These are phyloP conservation scores for Falco novaeseelandiae DNA, from an alignment of 2,797 vertebrate genomes.

Conservation along the genomic window DNA sequence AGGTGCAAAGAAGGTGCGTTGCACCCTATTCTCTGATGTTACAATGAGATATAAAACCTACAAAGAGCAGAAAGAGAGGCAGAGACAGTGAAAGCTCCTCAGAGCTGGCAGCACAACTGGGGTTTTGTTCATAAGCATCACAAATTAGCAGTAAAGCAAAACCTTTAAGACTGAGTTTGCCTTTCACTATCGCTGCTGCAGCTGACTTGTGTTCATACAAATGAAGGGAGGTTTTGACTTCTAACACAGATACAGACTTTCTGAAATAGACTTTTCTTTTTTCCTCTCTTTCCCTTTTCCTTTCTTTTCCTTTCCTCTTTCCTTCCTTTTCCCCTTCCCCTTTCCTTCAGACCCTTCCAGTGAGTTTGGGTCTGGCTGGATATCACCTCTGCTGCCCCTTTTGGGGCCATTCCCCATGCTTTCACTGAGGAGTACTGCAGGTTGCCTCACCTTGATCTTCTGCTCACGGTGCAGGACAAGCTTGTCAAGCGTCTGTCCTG, in stretches of 20 bases:
- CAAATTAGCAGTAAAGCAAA: neutral
- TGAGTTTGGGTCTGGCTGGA: neutral
- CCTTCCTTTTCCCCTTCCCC: too few relatives aligned
- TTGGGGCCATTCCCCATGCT: neutral
- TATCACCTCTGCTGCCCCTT: neutral
- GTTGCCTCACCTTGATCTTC: neutral
- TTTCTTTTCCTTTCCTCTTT: accelerated
- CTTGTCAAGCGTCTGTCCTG: neutral
- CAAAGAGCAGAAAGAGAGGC: neutral
- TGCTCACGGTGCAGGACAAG: neutral
- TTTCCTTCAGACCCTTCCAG: neutral
- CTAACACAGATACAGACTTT: neutral
- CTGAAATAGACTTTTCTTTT: neutral
- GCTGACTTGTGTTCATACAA: neutral
- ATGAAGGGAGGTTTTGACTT: neutral
- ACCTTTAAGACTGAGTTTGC: neutral
- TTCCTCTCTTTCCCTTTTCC: accelerated
- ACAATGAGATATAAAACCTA: neutral
- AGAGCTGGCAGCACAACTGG: neutral
- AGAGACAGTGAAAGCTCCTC: neutral
- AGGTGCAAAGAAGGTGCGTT: neutral
- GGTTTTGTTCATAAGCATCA: neutral
- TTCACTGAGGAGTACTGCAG: neutral
- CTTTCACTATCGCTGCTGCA: neutral
- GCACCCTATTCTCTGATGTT: neutral